These are phyloP conservation scores for Operophtera brumata DNA, from an alignment of 2,888 invertebrate species.

Conservation along the genomic window DNA sequence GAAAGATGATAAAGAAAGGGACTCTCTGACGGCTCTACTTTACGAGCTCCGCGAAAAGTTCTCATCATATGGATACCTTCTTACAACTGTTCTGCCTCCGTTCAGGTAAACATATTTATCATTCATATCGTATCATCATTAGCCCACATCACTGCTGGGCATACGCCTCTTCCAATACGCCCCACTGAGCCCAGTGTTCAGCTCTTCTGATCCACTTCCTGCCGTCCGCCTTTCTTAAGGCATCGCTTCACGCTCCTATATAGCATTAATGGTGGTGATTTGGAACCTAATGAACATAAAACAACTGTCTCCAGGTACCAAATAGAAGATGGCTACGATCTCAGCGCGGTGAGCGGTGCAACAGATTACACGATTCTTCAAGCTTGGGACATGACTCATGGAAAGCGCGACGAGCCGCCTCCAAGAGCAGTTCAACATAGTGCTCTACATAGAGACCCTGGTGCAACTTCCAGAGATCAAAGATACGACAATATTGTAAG, in stretches of 20 bases:
- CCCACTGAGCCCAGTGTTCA: too few relatives aligned
- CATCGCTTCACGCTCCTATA: too few relatives aligned
- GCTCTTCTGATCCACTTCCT: too few relatives aligned
- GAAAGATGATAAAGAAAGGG: constrained; percentile 76
- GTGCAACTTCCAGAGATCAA: constrained; percentile 65
- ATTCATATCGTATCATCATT: not conserved
- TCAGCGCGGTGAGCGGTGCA: constrained; percentile 79
- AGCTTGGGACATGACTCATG: constrained; percentile 81
- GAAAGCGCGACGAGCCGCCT: constrained; percentile 67
- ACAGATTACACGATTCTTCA: constrained; percentile 86
- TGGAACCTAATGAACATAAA: not conserved
- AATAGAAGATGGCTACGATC: constrained; percentile 84
- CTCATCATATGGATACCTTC: constrained; percentile 75
- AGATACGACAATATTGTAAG: constrained; percentile 72
- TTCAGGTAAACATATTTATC: constrained; percentile 63
- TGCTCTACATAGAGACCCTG: constrained; percentile 74
- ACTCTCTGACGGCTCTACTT: constrained; percentile 77
- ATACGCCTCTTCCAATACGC: too few relatives aligned
- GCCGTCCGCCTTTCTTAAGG: too few relatives aligned
- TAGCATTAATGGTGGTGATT: not conserved
- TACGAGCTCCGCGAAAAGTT: constrained; percentile 83
- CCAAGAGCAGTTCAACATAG: constrained; percentile 73
- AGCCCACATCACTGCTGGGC: too few relatives aligned
- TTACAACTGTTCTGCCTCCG: constrained; percentile 81
- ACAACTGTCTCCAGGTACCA: constrained; percentile 58